phyloP scores from a whole-genome alignment of 2,888 invertebrate species.

The Thalpophila matura region DNA sequence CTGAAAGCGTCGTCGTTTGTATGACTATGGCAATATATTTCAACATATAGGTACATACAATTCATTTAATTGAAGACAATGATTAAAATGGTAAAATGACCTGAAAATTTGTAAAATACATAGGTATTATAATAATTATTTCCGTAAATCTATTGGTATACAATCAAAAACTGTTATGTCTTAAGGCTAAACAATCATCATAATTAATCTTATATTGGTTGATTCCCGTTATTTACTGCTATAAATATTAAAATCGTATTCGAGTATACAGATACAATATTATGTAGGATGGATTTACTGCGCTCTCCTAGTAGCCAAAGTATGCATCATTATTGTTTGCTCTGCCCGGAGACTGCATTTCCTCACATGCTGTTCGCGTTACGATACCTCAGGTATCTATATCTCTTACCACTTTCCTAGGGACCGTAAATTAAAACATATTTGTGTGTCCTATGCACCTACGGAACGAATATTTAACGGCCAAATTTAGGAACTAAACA shows the following conservation, averaged over 20 bases:
- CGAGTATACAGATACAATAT: constrained; percentile 66
- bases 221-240: constrained; percentile 68
- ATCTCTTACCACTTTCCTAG: constrained; percentile 43
- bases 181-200: constrained; percentile 65
- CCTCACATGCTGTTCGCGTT: constrained; percentile 53
- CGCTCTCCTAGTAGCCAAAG: constrained; percentile 50
- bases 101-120: constrained; percentile 65
- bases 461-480: constrained; percentile 68
- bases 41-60: constrained; percentile 52
- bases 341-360: constrained; percentile 54
- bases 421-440: constrained; percentile 65
- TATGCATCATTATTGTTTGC: constrained; percentile 32
- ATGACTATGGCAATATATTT: constrained; percentile 37
- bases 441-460: constrained; percentile 66
- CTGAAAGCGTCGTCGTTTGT: constrained; percentile 20
- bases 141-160: constrained; percentile 71
- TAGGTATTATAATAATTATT: constrained; percentile 54
- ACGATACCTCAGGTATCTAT: constrained; percentile 38
- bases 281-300: constrained; percentile 62
- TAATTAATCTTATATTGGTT: constrained; percentile 66
- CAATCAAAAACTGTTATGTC: constrained; percentile 74
- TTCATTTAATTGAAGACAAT: constrained; percentile 59
- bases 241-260: constrained; percentile 65
- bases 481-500: constrained; percentile 88
- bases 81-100: constrained; percentile 64